Evolutionary conservation across 2,113 vertebrate genomes (phyloP).

Genomic region (Pangasianodon gigas): DNA sequence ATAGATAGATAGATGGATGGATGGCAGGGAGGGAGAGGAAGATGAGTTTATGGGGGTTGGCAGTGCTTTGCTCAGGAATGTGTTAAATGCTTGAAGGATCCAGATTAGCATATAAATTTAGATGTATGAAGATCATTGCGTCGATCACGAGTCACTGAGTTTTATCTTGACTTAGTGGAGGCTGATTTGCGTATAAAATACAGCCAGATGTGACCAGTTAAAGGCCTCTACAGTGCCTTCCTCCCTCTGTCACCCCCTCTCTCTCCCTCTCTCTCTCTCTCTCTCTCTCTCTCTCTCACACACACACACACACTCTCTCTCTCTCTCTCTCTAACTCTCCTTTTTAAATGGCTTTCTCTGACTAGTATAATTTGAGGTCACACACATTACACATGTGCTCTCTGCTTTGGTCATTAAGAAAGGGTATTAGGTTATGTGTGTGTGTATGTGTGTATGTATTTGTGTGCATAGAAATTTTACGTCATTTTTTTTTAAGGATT

Average conservation of each 20-base stretch:
- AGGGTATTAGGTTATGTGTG: conserved; percentile 15
- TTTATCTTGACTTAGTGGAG: conserved; percentile 81
- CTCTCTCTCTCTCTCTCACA: not conserved
- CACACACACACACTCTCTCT: not conserved
- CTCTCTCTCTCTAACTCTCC: too few relatives aligned
- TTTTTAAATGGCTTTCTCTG: conserved; percentile 51
- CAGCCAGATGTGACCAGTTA: conserved; percentile 69
- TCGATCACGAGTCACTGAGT: conserved; percentile 77
- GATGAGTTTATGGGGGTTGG: conserved; percentile 54
- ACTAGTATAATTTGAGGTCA: conserved; percentile 58
- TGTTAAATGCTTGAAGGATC: conserved; percentile 70
- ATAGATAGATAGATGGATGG: conserved; percentile 42
- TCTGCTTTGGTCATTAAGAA: not conserved
- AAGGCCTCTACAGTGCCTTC: conserved; percentile 46
- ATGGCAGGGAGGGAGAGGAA: not conserved
- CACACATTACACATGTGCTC: not conserved
- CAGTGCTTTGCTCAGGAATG: conserved; percentile 73
- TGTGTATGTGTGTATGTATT: not conserved
- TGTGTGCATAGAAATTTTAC: not conserved
- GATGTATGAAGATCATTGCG: conserved; percentile 78
- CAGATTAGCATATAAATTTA: conserved; percentile 83
- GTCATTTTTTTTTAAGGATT: not conserved
- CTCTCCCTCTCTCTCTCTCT: not conserved
- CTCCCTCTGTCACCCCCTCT: not conserved
- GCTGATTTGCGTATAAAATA: conserved; percentile 78